These are phyloP conservation scores for Hirundo rustica DNA, from an alignment of 2,797 vertebrate genomes.

Conservation along the genomic window DNA sequence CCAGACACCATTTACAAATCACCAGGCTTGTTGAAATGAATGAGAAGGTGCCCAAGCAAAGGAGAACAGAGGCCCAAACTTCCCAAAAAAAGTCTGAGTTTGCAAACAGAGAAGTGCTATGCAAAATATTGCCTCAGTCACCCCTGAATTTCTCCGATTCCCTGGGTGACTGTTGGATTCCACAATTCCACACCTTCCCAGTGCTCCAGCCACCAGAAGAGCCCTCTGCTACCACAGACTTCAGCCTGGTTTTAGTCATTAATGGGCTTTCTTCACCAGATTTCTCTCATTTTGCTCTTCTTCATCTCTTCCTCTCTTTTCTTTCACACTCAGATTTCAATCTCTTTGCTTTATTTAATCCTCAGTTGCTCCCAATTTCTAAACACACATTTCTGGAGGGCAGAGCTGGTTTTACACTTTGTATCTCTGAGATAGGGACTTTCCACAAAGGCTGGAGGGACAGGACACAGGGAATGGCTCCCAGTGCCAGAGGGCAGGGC, in stretches of 20 bases:
- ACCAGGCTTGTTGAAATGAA: neutral
- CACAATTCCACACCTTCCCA: neutral
- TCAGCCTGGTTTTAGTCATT: neutral
- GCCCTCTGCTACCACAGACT: neutral
- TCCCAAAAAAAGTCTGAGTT: neutral
- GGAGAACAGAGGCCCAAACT: neutral
- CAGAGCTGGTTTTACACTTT: neutral
- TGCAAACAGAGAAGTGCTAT: neutral
- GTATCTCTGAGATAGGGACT: neutral
- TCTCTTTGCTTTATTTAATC: neutral
- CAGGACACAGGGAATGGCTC: neutral
- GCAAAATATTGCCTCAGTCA: neutral
- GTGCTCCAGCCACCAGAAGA: neutral
- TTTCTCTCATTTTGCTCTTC: neutral
- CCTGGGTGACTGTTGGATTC: neutral
- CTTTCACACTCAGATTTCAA: neutral
- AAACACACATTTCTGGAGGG: neutral
- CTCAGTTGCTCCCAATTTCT: neutral
- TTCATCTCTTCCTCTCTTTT: neutral
- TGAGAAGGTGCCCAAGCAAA: neutral
- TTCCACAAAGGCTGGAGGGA: fast-evolving
- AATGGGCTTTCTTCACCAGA: neutral
- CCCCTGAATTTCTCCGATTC: neutral
- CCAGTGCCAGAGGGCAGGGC: fast-evolving
- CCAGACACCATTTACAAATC: neutral